phyloP scores from a whole-genome alignment of 2,113 vertebrate species.

The Sterrhoptilus dennistouni region DNA sequence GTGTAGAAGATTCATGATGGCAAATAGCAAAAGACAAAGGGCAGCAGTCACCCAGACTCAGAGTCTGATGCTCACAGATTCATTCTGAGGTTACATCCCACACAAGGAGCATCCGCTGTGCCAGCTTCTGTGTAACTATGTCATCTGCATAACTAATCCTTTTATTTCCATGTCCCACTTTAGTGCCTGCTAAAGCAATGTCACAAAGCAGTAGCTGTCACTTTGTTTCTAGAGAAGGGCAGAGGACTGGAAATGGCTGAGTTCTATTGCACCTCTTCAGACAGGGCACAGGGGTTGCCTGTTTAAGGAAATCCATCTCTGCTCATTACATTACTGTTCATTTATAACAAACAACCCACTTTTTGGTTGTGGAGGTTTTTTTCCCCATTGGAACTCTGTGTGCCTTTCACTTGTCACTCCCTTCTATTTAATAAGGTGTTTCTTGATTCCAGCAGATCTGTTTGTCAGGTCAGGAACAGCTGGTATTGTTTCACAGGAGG shows the following conservation, averaged over 20 bases:
- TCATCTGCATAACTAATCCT: slow-evolving; percentile 19
- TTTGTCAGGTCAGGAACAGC: not conserved
- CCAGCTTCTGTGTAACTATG: not conserved
- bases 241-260: not conserved
- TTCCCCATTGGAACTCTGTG: not conserved
- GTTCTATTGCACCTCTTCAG: not conserved
- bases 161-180: slow-evolving; percentile 1
- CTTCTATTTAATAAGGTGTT: not conserved
- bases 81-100: not conserved
- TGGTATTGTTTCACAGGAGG: not conserved
- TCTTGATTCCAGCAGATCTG: not conserved
- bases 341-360: not conserved
- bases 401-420: not conserved
- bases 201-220: not conserved
- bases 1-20: not conserved
- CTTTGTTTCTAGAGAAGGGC: not conserved
- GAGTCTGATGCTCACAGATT: not conserved
- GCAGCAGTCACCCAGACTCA: not conserved
- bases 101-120: not conserved
- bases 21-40: not conserved
- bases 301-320: not conserved
- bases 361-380: not conserved
- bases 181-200: not conserved
- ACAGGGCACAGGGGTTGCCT: not conserved
- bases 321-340: not conserved